These are phyloP conservation scores for Leptopilina drosophilae DNA, from an alignment of 2,888 invertebrate species.

Conservation along the genomic window DNA sequence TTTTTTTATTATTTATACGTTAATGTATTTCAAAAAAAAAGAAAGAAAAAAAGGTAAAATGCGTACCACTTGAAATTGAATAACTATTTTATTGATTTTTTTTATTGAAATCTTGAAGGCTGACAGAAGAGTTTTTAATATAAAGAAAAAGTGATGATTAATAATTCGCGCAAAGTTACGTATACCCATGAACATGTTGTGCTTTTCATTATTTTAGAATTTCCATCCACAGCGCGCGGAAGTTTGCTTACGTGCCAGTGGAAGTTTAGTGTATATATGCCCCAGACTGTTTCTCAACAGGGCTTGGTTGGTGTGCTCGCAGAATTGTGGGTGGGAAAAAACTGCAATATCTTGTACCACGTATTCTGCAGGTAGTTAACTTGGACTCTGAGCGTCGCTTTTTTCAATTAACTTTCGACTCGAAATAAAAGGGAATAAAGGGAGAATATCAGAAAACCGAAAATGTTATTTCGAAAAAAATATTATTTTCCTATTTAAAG, in stretches of 20 bases:
- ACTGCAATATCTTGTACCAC: constrained; percentile 30
- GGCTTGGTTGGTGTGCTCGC: not conserved
- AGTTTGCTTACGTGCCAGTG: constrained; percentile 29
- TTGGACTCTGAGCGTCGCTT: constrained; percentile 21
- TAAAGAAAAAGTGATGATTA: constrained; percentile 18
- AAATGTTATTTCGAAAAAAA: no score
- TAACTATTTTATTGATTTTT: constrained; percentile 8
- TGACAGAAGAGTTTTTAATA: constrained; percentile 25
- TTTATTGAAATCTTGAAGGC: not conserved
- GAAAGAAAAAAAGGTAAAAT: no score
- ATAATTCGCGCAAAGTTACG: constrained; percentile 1
- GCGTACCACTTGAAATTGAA: not conserved
- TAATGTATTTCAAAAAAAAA: not conserved
- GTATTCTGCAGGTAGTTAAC: constrained; percentile 33
- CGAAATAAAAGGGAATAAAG: not conserved
- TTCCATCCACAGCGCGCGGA: constrained; percentile 36
- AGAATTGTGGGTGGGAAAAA: constrained; percentile 1
- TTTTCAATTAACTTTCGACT: constrained; percentile 32
- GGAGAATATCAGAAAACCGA: no score
- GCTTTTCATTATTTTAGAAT: constrained; percentile 39
- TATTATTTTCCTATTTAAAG: no score
- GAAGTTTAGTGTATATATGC: constrained; percentile 19
- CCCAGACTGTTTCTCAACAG: not conserved
- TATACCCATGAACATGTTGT: constrained; percentile 29
- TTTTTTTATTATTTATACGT: not conserved